Evolutionary conservation across 2,888 invertebrate genomes (phyloP).

Genomic region (Ichneumoninae sp.): DNA sequence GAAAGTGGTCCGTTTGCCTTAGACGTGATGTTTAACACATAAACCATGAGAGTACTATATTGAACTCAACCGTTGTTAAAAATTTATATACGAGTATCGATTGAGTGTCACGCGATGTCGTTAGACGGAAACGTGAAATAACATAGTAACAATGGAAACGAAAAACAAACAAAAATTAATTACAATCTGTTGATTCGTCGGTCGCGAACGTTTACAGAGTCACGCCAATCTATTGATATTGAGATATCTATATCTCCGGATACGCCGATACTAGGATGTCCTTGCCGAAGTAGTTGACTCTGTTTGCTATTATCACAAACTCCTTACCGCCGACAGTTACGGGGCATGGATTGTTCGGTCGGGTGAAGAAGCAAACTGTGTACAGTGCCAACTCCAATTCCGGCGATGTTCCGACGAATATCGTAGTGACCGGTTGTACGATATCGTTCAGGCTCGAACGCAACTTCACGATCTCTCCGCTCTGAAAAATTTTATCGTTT

Average conservation of each 20-base stretch:
- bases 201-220: slow-evolving; percentile 16
- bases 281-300: slow-evolving; percentile 91
- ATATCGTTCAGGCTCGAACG: slow-evolving; percentile 90
- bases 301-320: slow-evolving; percentile 90
- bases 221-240: slow-evolving; percentile 20
- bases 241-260: slow-evolving; percentile 88
- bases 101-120: slow-evolving; percentile 47
- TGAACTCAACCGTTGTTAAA: neutral
- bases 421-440: slow-evolving; percentile 91
- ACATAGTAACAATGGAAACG: slow-evolving; percentile 11
- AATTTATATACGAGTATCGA: slow-evolving; percentile 51
- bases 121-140: slow-evolving; percentile 8
- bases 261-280: slow-evolving; percentile 93
- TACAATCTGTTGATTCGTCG: slow-evolving; percentile 17
- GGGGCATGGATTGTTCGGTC: slow-evolving; percentile 91
- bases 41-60: no score
- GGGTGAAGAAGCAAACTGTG: slow-evolving; percentile 93
- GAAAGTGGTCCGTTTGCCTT: no score
- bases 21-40: no score
- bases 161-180: slow-evolving; percentile 20
- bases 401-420: slow-evolving; percentile 95
- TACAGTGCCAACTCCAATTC: slow-evolving; percentile 96
- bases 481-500: slow-evolving; percentile 85
- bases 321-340: slow-evolving; percentile 89
- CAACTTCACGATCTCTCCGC: slow-evolving; percentile 90